phyloP scores from a whole-genome alignment of 2,888 invertebrate species.

The Plemyria rubiginata region DNA sequence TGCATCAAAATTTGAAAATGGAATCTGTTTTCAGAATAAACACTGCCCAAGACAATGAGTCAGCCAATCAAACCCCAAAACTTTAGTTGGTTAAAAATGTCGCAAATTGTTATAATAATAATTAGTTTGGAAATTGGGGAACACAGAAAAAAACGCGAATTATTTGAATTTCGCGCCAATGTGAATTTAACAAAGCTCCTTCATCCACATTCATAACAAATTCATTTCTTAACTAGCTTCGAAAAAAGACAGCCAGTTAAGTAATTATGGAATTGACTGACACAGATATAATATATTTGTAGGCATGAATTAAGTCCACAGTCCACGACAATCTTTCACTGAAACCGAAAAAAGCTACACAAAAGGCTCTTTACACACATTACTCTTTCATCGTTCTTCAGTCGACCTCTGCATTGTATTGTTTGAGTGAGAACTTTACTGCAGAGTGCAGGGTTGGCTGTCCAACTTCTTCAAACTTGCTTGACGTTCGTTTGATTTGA shows the following conservation, averaged over 20 bases:
- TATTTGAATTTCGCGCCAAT: not conserved
- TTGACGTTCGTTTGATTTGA: slow-evolving; percentile 10
- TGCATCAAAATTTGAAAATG: no score
- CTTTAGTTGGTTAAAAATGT: no score
- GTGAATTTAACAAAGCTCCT: not conserved
- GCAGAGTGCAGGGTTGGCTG: slow-evolving; percentile 17
- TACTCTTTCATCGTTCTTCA: slow-evolving; percentile 20
- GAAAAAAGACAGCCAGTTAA: no score
- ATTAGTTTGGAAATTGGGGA: no score
- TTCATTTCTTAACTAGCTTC: no score
- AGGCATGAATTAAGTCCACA: not conserved
- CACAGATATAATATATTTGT: no score
- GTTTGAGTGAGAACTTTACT: slow-evolving; percentile 25
- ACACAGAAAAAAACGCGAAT: not conserved
- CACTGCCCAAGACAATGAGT: no score
- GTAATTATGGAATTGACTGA: no score
- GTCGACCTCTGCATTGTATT: slow-evolving; percentile 27
- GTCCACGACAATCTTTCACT: not conserved
- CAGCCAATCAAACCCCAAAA: no score
- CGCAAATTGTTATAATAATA: no score
- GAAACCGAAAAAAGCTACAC: slow-evolving; percentile 7
- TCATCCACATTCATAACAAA: no score
- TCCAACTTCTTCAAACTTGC: slow-evolving; percentile 9
- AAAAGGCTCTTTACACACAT: slow-evolving; percentile 20
- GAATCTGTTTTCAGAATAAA: no score